Evolutionary conservation across 2,113 vertebrate genomes (phyloP), one percentile per base, ranked within the genome.

Genomic region (Taxidea taxus): DNA sequence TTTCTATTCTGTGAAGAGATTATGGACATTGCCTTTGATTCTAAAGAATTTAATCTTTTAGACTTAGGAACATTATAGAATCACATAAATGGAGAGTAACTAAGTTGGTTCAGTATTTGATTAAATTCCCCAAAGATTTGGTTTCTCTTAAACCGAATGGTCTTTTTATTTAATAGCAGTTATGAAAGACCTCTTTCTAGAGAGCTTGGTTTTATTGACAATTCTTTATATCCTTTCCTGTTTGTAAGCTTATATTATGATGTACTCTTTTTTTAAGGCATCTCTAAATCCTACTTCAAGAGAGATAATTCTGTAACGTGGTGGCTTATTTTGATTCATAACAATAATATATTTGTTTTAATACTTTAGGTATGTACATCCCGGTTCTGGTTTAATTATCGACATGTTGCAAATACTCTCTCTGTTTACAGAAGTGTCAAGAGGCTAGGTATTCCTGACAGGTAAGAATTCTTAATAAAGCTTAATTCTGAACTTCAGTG

Each of bases 311-410:
- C 78, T 95, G 1, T 91, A 91, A 80, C 16, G 80, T 18, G 14
- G 51, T 96, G 62, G 42, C 8, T 86, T 75, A 75, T 94, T 97
- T 95, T 93, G 4, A 29, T 81, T 97, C 1, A 49, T 90, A 93
- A 97, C 95, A 95, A 7, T 97, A 2, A 12, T 54, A 2, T 92
- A 49, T 94, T 88, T 95, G 62, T 85, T 96, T 94, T 96, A 87
- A 70, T 97, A 95, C 49, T 97, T 92, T 78, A 99, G 99, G 99
- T 99, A 83, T 99, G 99, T 58, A 99, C 99, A 0, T 99, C 99
- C 74, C 99, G 99, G 86, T 99, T 99, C 98, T 99, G 99, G 99
- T 99, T 99, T 98, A 99, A 99, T 98, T 99, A 99, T 93, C 99
- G 99, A 16, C 99, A 99, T 96, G 99, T 99, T 97, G 99, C 99